Conservation (phyloP, 2,113 vertebrate genomes). For the Podilymbus podiceps region DNA sequence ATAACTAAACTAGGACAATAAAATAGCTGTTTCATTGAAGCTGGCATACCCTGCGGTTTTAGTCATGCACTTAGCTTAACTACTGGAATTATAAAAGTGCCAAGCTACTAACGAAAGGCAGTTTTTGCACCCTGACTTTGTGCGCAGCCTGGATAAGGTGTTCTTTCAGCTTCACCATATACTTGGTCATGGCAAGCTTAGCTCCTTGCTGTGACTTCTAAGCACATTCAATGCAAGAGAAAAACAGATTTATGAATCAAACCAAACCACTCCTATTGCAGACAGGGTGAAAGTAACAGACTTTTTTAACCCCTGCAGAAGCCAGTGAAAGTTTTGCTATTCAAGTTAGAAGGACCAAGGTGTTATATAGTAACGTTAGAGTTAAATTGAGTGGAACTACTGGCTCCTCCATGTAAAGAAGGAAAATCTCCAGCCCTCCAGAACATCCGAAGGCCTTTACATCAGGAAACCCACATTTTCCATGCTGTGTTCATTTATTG, state of each 20-base stretch:
- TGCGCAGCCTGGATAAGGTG: background rate
- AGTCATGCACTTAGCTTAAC: background rate
- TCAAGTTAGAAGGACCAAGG: background rate
- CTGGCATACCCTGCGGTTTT: background rate
- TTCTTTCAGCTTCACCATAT: background rate
- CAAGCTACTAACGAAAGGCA: background rate
- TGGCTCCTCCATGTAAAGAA: background rate
- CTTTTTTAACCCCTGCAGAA: background rate
- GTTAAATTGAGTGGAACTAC: background rate
- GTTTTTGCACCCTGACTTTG: background rate
- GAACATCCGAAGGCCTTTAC: background rate
- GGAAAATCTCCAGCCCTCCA: background rate
- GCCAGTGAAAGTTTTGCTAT: background rate
- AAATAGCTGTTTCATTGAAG: slow-evolving; percentile 28
- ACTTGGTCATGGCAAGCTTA: background rate
- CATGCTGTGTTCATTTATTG: background rate
- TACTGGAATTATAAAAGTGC: background rate
- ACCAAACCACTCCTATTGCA: background rate
- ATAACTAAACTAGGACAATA: slow-evolving; percentile 27
- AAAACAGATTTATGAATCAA: slow-evolving; percentile 3
- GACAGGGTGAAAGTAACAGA: background rate
- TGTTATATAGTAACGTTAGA: background rate
- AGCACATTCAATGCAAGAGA: background rate
- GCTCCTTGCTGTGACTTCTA: slow-evolving; percentile 1
- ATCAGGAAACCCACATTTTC: background rate